phyloP scores from a whole-genome alignment of 2,113 vertebrate genomes.

The Dasyornis broadbenti region DNA sequence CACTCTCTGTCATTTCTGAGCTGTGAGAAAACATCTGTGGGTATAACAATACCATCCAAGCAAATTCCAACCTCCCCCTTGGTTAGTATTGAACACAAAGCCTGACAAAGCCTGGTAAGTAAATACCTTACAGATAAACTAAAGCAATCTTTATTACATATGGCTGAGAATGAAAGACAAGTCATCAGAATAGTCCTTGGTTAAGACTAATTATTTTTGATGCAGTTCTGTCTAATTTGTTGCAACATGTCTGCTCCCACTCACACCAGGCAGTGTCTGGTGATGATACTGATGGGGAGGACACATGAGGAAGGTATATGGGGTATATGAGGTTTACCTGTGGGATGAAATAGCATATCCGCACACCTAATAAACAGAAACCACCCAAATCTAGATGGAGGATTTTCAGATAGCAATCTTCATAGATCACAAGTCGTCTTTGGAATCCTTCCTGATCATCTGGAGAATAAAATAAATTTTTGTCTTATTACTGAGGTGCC shows the following conservation, averaged over 20 bases:
- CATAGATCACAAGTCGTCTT: neutral
- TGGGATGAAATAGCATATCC: neutral
- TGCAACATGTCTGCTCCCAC: neutral
- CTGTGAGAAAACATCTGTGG: neutral
- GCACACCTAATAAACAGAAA: neutral
- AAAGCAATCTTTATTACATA: neutral
- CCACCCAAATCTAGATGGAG: neutral
- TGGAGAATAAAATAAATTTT: neutral
- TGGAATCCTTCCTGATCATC: neutral
- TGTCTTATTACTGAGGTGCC: neutral
- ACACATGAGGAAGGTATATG: neutral
- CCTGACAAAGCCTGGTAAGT: too few relatives aligned
- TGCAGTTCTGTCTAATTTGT: neutral
- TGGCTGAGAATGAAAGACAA: neutral
- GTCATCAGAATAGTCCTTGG: neutral
- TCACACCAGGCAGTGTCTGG: neutral
- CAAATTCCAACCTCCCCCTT: neutral
- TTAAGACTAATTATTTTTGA: neutral
- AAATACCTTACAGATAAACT: neutral
- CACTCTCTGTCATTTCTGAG: neutral
- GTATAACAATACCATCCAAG: neutral
- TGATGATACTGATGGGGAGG: neutral
- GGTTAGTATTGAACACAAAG: neutral
- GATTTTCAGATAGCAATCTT: neutral
- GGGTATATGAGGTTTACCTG: neutral